Base-by-base conservation (phyloP, 2,797 vertebrate species). In the Orientallactaga sibirica region DNA sequence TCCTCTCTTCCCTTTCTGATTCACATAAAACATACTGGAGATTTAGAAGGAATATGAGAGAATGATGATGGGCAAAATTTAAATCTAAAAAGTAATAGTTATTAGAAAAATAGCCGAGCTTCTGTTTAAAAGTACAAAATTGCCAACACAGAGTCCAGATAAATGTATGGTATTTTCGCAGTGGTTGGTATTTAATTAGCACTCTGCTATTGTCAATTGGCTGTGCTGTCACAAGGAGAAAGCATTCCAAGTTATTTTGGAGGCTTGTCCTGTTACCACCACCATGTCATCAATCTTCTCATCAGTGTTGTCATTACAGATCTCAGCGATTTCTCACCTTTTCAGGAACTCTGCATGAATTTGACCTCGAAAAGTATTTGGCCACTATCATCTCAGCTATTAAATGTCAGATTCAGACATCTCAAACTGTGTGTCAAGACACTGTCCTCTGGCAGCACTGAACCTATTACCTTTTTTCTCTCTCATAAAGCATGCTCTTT, bases 361-460 rank as follows among this genome's bases (percentile, higher is more conserved):
- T 81, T 97, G 97, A 98, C 97, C 97, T 97, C 74, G 25, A 95
- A 96, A 98, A 98, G 97, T 97, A 97, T 97, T 97, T 97, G 96
- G 93, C 97, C 96, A 97, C 97, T 97, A 97, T 98, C 96, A 97
- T 97, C 97, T 98, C 97, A 97, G 96, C 97, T 98, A 98, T 97
- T 98, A 98, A 98, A 98, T 98, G 98, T 98, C 98, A 98, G 97
- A 98, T 97, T 97, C 98, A 93, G 97, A 97, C 95, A 97, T 98
- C 97, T 98, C 94, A 97, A 97, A 96, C 95, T 94, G 91, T 93
- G 97, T 97, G 97, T 97, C 97, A 98, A 95, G 96, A 97, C 96
- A 94, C 92, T 87, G 20, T 48, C 90, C 91, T 92, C 95, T 91
- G 90, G 96, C 94, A 96, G 96, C 94, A 96, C 96, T 94, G 96